Percentiles rank a stretch among this genome's conserved stretches.
phyloP scores from a whole-genome alignment of 2,113 vertebrate genomes.

The Limanda limanda region DNA sequence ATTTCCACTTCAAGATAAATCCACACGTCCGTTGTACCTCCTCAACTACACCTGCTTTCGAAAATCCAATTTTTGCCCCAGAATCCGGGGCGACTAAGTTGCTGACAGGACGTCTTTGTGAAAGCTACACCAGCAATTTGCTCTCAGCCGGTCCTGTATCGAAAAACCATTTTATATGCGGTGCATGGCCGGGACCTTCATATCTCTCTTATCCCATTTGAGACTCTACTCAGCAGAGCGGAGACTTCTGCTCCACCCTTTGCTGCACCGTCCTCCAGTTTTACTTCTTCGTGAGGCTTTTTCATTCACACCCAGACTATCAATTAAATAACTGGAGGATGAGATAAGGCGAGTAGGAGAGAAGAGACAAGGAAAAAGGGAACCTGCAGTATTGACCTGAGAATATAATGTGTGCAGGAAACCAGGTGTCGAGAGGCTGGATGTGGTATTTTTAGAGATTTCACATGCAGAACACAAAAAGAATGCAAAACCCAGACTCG shows the following conservation, averaged over 20 bases:
- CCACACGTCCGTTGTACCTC: background rate
- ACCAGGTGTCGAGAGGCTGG: background rate
- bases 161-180: background rate
- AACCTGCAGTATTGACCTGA: background rate
- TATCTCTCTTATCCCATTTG: background rate
- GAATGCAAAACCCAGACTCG: background rate
- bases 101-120: background rate
- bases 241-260: background rate
- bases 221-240: background rate
- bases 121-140: background rate
- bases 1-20: background rate
- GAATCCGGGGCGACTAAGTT: background rate
- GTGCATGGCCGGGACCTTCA: background rate
- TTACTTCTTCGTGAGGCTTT: constrained; percentile 9
- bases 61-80: background rate
- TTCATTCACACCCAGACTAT: constrained; percentile 9
- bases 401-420: too few species aligned
- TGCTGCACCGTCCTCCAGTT: constrained; percentile 9
- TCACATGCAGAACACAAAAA: background rate
- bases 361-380: background rate
- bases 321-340: constrained; percentile 1
- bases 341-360: background rate
- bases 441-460: background rate
- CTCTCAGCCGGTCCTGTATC: background rate
- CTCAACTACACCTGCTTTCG: background rate